Percentiles rank a stretch among this genome's conserved stretches.
Conservation (phyloP, 2,797 vertebrate species). For the Enteromius treurensis region DNA sequence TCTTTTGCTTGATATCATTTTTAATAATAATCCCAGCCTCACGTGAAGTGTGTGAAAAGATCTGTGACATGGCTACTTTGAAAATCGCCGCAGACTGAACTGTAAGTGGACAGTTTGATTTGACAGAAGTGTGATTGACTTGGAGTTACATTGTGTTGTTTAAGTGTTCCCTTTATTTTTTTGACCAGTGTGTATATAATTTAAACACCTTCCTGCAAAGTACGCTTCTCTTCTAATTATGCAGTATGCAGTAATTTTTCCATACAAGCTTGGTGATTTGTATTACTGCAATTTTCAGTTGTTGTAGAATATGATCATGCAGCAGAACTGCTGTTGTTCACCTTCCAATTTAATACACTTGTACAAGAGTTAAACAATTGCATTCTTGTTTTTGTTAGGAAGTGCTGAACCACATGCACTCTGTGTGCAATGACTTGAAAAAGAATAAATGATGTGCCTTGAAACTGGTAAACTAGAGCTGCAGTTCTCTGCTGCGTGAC, state of each 20-base stretch:
- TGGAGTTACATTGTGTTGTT: no score
- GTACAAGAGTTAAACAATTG: not conserved
- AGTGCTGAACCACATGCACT: not conserved
- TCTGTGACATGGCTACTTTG: no score
- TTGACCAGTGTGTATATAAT: not conserved
- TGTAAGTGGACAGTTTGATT: no score
- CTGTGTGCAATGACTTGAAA: not conserved
- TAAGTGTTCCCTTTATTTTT: no score
- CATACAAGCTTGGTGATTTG: not conserved
- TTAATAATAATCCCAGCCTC: no score
- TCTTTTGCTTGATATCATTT: no score
- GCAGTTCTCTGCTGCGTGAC: not conserved
- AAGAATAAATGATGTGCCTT: constrained; percentile 6
- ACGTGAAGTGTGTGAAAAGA: no score
- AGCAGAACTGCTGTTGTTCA: not conserved
- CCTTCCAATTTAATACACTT: not conserved
- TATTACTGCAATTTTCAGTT: not conserved
- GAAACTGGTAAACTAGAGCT: constrained; percentile 1
- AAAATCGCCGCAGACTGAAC: no score
- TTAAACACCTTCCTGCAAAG: not conserved
- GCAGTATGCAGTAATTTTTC: not conserved
- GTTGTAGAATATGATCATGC: not conserved
- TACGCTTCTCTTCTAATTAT: not conserved
- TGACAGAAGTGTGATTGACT: no score
- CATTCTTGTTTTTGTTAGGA: not conserved